Evolutionary conservation across 2,113 vertebrate species (phyloP).

Genomic region (Castor canadensis): DNA sequence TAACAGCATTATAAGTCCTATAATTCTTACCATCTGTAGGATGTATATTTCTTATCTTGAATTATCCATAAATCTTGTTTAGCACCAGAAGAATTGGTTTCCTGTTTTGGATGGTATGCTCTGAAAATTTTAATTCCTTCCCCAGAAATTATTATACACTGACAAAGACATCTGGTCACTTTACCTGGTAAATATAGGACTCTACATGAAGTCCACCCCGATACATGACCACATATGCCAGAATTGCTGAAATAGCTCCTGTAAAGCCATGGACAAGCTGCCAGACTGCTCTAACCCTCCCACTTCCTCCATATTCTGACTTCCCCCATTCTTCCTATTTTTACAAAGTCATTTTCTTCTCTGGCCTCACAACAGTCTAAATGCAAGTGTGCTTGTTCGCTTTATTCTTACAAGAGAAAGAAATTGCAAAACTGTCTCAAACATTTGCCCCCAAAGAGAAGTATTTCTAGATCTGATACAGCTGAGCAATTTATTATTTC

Average conservation of each 20-base stretch:
- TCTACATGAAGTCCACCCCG: not conserved
- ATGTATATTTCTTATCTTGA: conserved; percentile 70
- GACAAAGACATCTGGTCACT: conserved; percentile 70
- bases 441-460: not conserved
- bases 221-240: not conserved
- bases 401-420: not conserved
- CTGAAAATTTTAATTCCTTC: conserved; percentile 54
- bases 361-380: not conserved
- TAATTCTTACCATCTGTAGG: conserved; percentile 69
- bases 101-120: conserved; percentile 51
- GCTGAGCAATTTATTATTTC: not conserved
- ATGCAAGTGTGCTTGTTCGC: not conserved
- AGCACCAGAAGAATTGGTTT: conserved; percentile 52
- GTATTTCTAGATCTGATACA: not conserved
- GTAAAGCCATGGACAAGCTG: not conserved
- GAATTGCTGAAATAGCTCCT: conserved; percentile 17
- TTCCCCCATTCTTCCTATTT: conserved; percentile 15
- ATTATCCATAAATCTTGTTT: conserved; percentile 72
- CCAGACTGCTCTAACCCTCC: not conserved
- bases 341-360: conserved; percentile 5
- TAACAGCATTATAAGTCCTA: conserved; percentile 57
- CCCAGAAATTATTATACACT: conserved; percentile 49
- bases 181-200: conserved; percentile 69
- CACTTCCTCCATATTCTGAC: not conserved
- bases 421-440: not conserved